phyloP scores from a whole-genome alignment of 2,113 vertebrate genomes.

The Butorides virescens region DNA sequence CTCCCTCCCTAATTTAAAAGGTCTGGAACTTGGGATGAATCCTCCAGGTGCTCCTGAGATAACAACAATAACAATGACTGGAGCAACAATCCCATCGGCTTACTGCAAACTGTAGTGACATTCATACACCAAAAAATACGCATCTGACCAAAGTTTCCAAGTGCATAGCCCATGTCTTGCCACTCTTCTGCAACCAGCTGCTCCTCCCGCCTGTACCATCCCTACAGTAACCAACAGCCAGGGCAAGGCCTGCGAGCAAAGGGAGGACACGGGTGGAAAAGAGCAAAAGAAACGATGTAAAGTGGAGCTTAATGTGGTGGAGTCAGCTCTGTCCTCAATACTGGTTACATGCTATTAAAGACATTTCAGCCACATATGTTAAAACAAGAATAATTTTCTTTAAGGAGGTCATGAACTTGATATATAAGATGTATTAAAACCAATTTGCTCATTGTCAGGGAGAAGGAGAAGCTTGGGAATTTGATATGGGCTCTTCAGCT shows the following conservation, averaged over 20 bases:
- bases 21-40: not conserved
- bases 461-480: not conserved
- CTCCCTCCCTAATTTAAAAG: not conserved
- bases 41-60: not conserved
- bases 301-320: not conserved
- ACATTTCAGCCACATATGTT: not conserved
- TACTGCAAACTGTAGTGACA: accelerated
- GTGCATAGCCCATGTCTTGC: not conserved
- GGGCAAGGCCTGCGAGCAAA: accelerated
- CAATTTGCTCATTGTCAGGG: not conserved
- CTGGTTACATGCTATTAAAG: not conserved
- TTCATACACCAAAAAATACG: not conserved
- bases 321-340: not conserved
- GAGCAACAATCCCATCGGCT: not conserved
- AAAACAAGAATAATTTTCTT: not conserved
- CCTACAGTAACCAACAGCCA: not conserved
- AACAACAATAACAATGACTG: not conserved
- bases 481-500: not conserved
- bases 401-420: not conserved
- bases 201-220: not conserved
- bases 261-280: not conserved
- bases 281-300: accelerated
- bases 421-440: not conserved
- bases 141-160: not conserved
- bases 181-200: not conserved